phyloP scores from a whole-genome alignment of 30 jellyfish, hydroid and myxozoan genomes.

The Nemopilema nomurai region DNA sequence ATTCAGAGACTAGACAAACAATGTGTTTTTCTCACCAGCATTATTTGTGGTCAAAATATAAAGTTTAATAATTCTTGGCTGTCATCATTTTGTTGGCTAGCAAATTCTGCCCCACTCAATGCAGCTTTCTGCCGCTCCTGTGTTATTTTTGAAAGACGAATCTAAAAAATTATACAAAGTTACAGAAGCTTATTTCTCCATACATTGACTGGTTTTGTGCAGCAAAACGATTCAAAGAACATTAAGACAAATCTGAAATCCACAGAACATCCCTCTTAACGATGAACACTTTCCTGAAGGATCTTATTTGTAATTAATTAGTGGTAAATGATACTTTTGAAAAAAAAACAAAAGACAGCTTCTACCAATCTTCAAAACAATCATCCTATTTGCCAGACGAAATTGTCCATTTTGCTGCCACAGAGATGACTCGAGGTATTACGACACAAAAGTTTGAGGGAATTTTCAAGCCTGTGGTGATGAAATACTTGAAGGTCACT shows the following conservation, averaged over 20 bases:
- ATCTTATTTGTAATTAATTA: neutral
- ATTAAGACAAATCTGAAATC: slow-evolving; percentile 6
- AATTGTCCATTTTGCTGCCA: slow-evolving; percentile 29
- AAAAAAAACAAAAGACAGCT: neutral
- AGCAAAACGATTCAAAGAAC: neutral
- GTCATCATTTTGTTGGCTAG: neutral
- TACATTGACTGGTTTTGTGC: slow-evolving; percentile 31
- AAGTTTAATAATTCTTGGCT: slow-evolving; percentile 21
- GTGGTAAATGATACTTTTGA: neutral
- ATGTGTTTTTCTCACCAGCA: too few relatives aligned
- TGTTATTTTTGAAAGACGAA: slow-evolving; percentile 34
- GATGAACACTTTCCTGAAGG: slow-evolving; percentile 1
- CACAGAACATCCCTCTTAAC: slow-evolving; percentile 30
- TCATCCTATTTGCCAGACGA: neutral
- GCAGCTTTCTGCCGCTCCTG: slow-evolving; percentile 56
- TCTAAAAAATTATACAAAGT: neutral
- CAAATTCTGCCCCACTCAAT: neutral
- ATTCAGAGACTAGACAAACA: too few relatives aligned
- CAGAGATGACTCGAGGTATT: slow-evolving; percentile 35
- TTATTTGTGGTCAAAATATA: neutral
- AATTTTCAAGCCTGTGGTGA: slow-evolving; percentile 44
- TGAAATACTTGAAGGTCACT: slow-evolving; percentile 1
- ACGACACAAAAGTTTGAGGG: slow-evolving; percentile 3
- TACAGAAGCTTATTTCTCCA: slow-evolving; percentile 7
- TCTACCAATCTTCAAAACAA: neutral